phyloP scores from a whole-genome alignment of 2,888 invertebrate genomes.

The Monopis laevigella region DNA sequence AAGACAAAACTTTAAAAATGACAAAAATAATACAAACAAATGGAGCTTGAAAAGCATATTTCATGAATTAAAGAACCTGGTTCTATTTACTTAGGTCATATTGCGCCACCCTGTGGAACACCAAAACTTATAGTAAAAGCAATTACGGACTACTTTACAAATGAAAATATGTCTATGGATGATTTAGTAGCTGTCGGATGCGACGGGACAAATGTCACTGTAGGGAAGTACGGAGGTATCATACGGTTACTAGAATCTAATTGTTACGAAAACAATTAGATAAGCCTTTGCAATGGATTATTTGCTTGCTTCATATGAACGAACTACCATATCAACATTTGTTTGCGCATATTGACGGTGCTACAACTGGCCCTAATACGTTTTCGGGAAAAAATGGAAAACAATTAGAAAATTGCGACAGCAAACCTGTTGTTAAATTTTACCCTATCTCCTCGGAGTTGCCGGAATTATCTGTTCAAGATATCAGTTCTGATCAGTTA shows the following conservation, averaged over 20 bases:
- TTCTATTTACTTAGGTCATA: slow-evolving; percentile 12
- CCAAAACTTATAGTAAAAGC: slow-evolving; percentile 8
- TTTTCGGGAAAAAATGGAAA: slow-evolving; percentile 21
- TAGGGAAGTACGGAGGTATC: slow-evolving; percentile 20
- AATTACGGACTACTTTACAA: background rate
- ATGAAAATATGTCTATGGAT: slow-evolving; percentile 15
- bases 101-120: slow-evolving; percentile 12
- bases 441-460: background rate
- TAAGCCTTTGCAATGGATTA: slow-evolving; percentile 22
- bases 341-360: slow-evolving; percentile 21
- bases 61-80: slow-evolving; percentile 15
- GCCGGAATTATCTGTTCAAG: background rate
- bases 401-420: slow-evolving; percentile 12
- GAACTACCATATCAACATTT: slow-evolving; percentile 20
- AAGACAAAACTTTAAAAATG: slow-evolving; percentile 12
- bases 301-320: no score
- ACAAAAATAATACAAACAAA: slow-evolving; percentile 5
- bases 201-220: slow-evolving; percentile 23
- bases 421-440: background rate
- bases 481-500: background rate
- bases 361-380: slow-evolving; percentile 19
- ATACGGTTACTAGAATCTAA: slow-evolving; percentile 21
- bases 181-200: slow-evolving; percentile 19
- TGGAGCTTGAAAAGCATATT: slow-evolving; percentile 12
- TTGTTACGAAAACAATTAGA: slow-evolving; percentile 13